These are phyloP conservation scores for Harpalus rubripes DNA, from an alignment of 2,888 invertebrate species.

Conservation along the genomic window DNA sequence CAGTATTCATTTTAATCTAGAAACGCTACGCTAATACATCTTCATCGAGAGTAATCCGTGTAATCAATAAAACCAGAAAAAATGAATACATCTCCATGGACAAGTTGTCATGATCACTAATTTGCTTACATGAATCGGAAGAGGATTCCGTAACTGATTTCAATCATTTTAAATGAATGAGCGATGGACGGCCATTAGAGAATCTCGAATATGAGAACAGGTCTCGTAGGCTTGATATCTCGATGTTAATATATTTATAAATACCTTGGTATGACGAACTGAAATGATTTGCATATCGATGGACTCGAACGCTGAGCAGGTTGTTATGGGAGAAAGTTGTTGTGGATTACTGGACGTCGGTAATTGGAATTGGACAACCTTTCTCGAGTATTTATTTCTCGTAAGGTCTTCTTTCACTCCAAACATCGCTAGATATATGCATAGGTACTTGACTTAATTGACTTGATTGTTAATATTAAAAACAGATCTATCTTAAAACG, in stretches of 20 bases:
- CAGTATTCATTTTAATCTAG: conserved; percentile 37
- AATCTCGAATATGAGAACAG: conserved; percentile 5
- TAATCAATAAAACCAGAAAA: conserved; percentile 30
- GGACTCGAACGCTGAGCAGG: too few relatives aligned
- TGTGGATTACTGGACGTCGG: too few relatives aligned
- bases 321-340: too few relatives aligned
- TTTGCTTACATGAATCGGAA: conserved; percentile 26
- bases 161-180: not conserved
- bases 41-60: not conserved
- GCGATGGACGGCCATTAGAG: not conserved
- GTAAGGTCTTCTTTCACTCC: too few relatives aligned
- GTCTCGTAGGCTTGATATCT: conserved; percentile 21
- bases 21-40: not conserved
- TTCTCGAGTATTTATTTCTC: too few relatives aligned
- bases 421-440: too few relatives aligned
- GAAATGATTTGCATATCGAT: too few relatives aligned
- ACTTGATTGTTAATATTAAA: too few relatives aligned
- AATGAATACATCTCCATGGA: conserved; percentile 31
- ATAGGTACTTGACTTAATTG: too few relatives aligned
- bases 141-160: not conserved
- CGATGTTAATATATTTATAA: conserved; percentile 39
- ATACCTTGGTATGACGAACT: not conserved
- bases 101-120: conserved; percentile 39
- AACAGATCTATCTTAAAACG: too few relatives aligned
- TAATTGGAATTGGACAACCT: too few relatives aligned